Base-by-base conservation (phyloP, 2,797 vertebrate species). In the Cryptoblepharus egeriae region DNA sequence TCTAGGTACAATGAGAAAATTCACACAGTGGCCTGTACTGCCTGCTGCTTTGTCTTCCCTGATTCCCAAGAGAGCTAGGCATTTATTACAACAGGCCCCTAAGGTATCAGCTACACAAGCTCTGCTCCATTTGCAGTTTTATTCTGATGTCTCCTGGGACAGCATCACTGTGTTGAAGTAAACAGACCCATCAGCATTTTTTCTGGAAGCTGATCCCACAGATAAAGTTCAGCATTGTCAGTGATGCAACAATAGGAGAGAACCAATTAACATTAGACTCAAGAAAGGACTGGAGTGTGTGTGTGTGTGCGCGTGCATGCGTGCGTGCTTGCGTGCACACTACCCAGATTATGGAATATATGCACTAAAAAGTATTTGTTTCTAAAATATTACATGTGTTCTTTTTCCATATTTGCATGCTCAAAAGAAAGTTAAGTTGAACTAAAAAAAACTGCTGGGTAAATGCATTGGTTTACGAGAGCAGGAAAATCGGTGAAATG, bases 1-100 rank as follows among this genome's bases (percentile, higher is more conserved):
- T 95, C 78, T 92, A 94, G 94, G 88, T 92, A 87, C 88, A 93
- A 95, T 96, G 95, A 93, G 93, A 96, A 91, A 96, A 93, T 87
- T 96, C 96, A 94, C 95, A 89, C 90, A 94, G 22, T 91, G 95
- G 96, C 88, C 89, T 92, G 85, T 69, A 72, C 82, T 79, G 83
- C 88, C 75, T 83, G 74, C 52, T 58, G 74, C 88, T 88, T 91
- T 91, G 79, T 93, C 88, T 91, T 80, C 28, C 58, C 75, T 85
- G 72, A 81, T 87, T 85, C 86, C 84, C 88, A 75, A 87, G 81
- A 85, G 88, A 82, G 76, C 72, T 42, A 55, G 35, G 58, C 75
- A 82, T 88, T 92, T 90, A 85, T 88, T 79, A 85, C 81, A 84
- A 57, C 65, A 63, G 81, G 77, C 87, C 84, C 83, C 90, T 79